Evolutionary conservation across 2,888 invertebrate genomes (phyloP).

Genomic region (Orthosia gracilis): DNA sequence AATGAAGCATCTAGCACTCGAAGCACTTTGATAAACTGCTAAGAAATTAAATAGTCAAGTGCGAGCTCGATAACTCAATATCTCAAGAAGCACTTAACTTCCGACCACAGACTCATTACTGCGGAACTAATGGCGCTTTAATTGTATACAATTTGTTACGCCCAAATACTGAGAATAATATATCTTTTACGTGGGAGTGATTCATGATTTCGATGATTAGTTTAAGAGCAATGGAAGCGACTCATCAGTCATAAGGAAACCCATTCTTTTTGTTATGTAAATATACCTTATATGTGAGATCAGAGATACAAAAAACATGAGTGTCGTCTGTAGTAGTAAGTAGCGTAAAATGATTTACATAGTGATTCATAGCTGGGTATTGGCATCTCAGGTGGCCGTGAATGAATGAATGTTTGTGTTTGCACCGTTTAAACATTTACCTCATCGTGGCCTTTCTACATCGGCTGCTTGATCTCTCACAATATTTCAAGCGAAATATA

Average conservation of each 20-base stretch:
- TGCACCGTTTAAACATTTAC: conserved; percentile 73
- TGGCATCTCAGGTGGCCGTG: conserved; percentile 69
- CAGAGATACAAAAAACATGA: conserved; percentile 61
- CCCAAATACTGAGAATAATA: conserved; percentile 67
- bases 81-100: conserved; percentile 35
- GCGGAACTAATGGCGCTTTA: conserved; percentile 44
- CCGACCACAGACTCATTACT: conserved; percentile 30
- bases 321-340: conserved; percentile 72
- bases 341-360: conserved; percentile 74
- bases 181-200: conserved; percentile 71
- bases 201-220: conserved; percentile 71
- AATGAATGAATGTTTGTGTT: conserved; percentile 76
- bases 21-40: conserved; percentile 25
- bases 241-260: conserved; percentile 64
- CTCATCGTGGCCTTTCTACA: conserved; percentile 74
- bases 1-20: conserved; percentile 7
- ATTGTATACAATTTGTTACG: conserved; percentile 63
- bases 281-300: conserved; percentile 64
- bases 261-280: conserved; percentile 63
- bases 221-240: conserved; percentile 56
- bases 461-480: neutral
- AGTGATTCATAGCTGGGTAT: conserved; percentile 76
- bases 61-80: conserved; percentile 19
- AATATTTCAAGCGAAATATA: neutral
- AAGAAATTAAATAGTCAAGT: conserved; percentile 19